A percentile compares a stretch with the other conserved stretches of the same genome.
Evolutionary conservation across 1,140 invertebrate species (phyloP).

Genomic region (Potamilus streckersoni): DNA sequence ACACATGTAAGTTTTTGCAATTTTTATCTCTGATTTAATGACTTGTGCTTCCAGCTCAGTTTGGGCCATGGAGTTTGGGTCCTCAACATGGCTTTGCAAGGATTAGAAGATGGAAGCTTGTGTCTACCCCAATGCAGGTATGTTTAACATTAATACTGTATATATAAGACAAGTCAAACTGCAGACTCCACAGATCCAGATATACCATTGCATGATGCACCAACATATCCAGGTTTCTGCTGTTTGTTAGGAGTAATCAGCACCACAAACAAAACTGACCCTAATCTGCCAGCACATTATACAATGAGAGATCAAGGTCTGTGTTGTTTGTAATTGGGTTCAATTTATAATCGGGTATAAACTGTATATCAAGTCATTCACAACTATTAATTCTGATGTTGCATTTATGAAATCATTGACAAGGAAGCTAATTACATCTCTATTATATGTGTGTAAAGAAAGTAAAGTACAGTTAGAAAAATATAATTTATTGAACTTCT

Average conservation of each 20-base stretch:
- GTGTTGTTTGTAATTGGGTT: too few species aligned
- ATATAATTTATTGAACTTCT: too few species aligned
- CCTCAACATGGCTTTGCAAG: constrained; percentile 95
- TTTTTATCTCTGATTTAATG: too few species aligned
- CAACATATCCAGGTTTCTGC: background rate
- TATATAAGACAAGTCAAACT: background rate
- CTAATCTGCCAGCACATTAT: background rate
- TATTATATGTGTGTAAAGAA: too few species aligned
- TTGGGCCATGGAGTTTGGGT: constrained; percentile 88
- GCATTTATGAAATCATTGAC: too few species aligned
- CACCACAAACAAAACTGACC: background rate
- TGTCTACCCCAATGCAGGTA: constrained; percentile 77
- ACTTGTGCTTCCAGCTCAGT: constrained; percentile 80
- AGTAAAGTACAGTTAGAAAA: too few species aligned
- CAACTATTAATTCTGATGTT: too few species aligned
- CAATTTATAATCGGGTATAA: too few species aligned
- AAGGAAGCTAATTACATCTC: too few species aligned
- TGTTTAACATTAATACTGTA: background rate
- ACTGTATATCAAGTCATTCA: too few species aligned
- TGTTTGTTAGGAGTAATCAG: background rate
- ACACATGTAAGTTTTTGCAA: background rate
- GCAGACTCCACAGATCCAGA: background rate
- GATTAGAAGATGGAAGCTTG: constrained; percentile 89
- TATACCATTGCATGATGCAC: background rate
- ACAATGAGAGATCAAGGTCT: too few species aligned